Base-by-base conservation (phyloP, 2,113 vertebrate genomes). In the Stictonetta naevosa region DNA sequence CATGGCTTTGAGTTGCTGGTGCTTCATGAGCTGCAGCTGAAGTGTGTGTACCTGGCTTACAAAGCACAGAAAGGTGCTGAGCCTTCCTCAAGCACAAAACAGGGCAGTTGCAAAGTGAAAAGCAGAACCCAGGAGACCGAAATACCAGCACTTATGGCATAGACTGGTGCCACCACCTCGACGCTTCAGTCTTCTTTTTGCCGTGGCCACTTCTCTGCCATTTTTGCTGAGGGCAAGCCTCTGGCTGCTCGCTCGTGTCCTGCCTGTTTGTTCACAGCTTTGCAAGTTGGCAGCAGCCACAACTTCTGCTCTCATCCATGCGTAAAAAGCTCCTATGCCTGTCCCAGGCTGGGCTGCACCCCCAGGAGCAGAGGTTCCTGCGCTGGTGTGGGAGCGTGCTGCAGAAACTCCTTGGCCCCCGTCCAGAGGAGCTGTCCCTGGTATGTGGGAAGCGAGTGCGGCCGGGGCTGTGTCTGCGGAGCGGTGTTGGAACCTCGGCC, bases 131-230 rank as follows among this genome's bases (percentile, higher is more conserved):
- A 0, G 53, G 58, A 28, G 44, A 67, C 4, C 4, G 8, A 33
- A 80, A n/a, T 3, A 15, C 48, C 1, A 2, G 5, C 44, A 3
- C 46, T 44, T 28, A 62, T 19, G 38, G 1, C 38, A 6, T 1
- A 4, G 38, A 16, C 3, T 6, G 17, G 42, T 0, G 3, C 22
- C 4, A 62, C 26, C 5, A 0, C 62, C 22, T 40, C 2, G 0
- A 56, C 33, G 79, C 36, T 23, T 14, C 0, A 4, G 33, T 34
- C 68, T 7, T 26, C 34, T 28, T 50, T 58, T 25, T 16, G 64
- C 64, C 75, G 2, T 0, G 12, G 58, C 36, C 11, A 2, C 1
- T 1, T 4, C 62, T 10, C 11, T 67, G 46, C 28, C 11, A 8
- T 36, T 26, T 20, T 16, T 8, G 4, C 29, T 1, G 26, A 3